phyloP scores from a whole-genome alignment of 2,888 invertebrate genomes.

The Drosophila sordidapex region DNA sequence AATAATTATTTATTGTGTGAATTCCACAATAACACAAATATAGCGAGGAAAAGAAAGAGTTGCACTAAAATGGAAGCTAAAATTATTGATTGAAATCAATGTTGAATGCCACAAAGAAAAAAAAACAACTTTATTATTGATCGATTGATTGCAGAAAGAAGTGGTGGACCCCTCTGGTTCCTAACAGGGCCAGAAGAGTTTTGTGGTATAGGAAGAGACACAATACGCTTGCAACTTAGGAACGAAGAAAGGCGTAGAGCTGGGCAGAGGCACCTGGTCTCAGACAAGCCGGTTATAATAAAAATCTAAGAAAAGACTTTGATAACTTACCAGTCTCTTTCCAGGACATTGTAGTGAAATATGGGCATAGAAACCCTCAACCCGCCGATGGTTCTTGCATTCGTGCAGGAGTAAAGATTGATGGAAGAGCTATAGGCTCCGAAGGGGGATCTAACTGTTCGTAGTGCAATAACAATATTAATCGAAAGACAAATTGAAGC shows the following conservation, averaged over 20 bases:
- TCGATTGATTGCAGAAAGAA: neutral
- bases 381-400: neutral
- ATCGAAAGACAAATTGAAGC: neutral
- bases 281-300: neutral
- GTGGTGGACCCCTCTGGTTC: neutral
- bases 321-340: neutral
- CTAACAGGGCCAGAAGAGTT: neutral
- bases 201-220: neutral
- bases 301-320: too few species aligned
- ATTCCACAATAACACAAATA: conserved; percentile 11
- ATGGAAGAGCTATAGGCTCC: neutral
- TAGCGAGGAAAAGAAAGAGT: neutral
- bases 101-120: neutral
- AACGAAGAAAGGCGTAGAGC: neutral
- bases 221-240: neutral
- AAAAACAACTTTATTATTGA: neutral
- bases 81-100: neutral
- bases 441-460: neutral
- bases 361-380: neutral
- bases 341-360: neutral
- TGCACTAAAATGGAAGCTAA: neutral
- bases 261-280: neutral
- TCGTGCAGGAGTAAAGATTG: neutral
- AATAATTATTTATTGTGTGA: conserved; percentile 11
- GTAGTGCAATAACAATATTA: neutral